Evolutionary conservation across 37 sponge, comb jelly and placozoan genomes (phyloP).

Genomic region (Beroe ovata): DNA sequence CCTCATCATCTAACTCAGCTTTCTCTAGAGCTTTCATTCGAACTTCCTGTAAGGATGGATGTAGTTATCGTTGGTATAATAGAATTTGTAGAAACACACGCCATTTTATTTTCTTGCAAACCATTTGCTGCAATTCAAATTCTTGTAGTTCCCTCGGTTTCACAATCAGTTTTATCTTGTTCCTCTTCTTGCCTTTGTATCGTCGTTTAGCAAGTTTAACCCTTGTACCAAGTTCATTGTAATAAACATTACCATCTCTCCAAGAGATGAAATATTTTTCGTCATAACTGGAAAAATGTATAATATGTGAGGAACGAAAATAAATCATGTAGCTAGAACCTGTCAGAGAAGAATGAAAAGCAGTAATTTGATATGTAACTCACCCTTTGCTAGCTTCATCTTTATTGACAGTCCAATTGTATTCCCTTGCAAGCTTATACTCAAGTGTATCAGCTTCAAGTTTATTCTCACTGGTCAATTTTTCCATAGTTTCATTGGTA

Average conservation of each 20-base stretch:
- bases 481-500: slow-evolving; percentile 82
- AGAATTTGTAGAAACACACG: background rate
- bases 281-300: slow-evolving; percentile 67
- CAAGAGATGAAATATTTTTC: slow-evolving; percentile 87
- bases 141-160: slow-evolving; percentile 85
- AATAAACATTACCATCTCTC: slow-evolving; percentile 86
- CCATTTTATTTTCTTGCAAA: background rate
- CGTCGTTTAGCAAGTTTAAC: slow-evolving; percentile 89
- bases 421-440: slow-evolving; percentile 88
- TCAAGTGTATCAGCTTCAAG: slow-evolving; percentile 72
- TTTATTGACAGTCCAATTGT: slow-evolving; percentile 98
- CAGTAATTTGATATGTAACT: no score
- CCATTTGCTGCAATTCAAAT: slow-evolving; percentile 83
- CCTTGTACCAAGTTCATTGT: slow-evolving; percentile 95
- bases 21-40: slow-evolving; percentile 71
- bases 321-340: no score
- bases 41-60: background rate
- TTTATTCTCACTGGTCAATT: slow-evolving; percentile 75
- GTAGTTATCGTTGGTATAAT: background rate
- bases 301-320: no score
- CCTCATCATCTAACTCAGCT: slow-evolving; percentile 77
- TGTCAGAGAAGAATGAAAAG: no score
- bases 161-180: slow-evolving; percentile 80
- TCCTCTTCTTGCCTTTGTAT: slow-evolving; percentile 74
- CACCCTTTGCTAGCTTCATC: slow-evolving; percentile 90